Evolutionary conservation across 2,113 vertebrate species (phyloP), one percentile per base, ranked within the genome.

Genomic region (Abramis brama): DNA sequence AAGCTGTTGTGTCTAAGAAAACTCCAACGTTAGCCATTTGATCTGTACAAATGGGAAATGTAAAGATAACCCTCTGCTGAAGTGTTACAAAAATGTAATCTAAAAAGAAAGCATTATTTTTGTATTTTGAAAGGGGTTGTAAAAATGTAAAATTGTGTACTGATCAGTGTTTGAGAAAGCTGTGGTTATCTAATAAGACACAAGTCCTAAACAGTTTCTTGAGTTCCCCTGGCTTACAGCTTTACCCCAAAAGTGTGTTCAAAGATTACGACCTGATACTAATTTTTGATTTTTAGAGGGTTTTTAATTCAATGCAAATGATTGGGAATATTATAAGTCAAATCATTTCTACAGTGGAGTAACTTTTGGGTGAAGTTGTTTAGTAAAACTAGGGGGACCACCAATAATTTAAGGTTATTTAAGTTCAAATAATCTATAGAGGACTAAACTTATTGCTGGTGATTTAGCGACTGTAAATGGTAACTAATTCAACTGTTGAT

Each of bases 31-130:
- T 50, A 66, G n/a, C 82, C 68, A 83, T 81, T 88, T 91, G 90
- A 89, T 92, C 87, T 88, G 82, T 89, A 91, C 81, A 90, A 64
- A 89, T 60, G 64, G 60, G 84, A 87, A 78, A 91, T 84, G 79
- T 23, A 84, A 89, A 91, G 91, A 87, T 90, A 85, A 85, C 90
- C 91, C 91, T 93, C 90, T 95, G 92, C 90, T 94, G 89, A 94
- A 93, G 93, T 95, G 92, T 95, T 94, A 95, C 93, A 92, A 94
- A 95, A 95, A 95, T 94, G 92, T 95, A 93, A 94, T 93, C 91
- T 91, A 90, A 93, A 94, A 89, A 62, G 87, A 94, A 90, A 92
- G 92, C 86, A 93, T 93, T 95, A 95, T 95, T 95, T 95, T 95
- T 95, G 93, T 95, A 95, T 95, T 93, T 94, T 94, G 88, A 92